phyloP scores from a whole-genome alignment of 2,113 vertebrate species.

The pig (Sus scrofa) region T2T-Sscrofa CM000830.6:105291001-105291500 shows the following conservation, averaged over 20 bases:
- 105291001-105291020: neutral
- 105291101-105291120: constrained; percentile 17
- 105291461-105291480: neutral
- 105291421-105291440: neutral
- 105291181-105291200: constrained; percentile 28
- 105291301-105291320: neutral
- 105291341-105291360: neutral
- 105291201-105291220: neutral
- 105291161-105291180: neutral
- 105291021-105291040: neutral
- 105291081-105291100: neutral
- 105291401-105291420: constrained; percentile 1
- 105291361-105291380: neutral
- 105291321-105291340: constrained; percentile 25
- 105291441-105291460: neutral
- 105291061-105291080: constrained; percentile 32
- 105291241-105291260: neutral
- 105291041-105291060: neutral
- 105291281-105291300: neutral
- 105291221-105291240: neutral
- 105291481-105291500: constrained; percentile 1
- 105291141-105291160: neutral
- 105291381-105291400: neutral
- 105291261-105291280: constrained; percentile 21
- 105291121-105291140: neutral